Base-by-base conservation (phyloP, 2,888 invertebrate genomes). In the Myopa tessellatipennis region DNA sequence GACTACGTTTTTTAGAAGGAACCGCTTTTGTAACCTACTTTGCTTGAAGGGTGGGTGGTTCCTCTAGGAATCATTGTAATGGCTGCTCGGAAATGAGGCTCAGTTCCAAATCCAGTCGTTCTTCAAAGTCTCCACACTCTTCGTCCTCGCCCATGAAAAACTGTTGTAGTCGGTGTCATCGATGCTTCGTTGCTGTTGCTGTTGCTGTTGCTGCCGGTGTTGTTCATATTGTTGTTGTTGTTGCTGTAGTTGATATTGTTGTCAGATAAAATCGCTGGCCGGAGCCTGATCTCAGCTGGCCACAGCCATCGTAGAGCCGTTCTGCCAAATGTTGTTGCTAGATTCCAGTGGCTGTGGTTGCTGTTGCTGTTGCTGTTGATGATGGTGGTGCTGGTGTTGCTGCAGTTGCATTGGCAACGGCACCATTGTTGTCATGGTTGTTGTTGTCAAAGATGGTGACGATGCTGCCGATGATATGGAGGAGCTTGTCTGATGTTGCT, bases 21-120 rank as follows among this genome's bases (percentile, higher is more conserved):
- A 26, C 26, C 45, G 45, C 10, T 45, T 45, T 45, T 6, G 10
- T 45, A 45, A 45, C 45, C 45, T 26, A 26, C 26, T 26, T 45
- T 45, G 45, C 3, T 45, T 45, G 26, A 26, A 26, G 26, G 26
- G 26, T 26, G 26, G 26, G 26, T 26, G 26, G 26, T 36, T n/a
- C 52, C 45, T 74, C 12, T 34, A 45, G 36, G n/a, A 26, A 6
- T 58, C 14, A 4, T 10, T n/a, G 26, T 40, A 26, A 18, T 36
- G 60, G 58, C 72, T 76, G n/a, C 45, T 75, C 70, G 72, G 69
- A 70, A 75, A 70, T 74, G 74, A 68, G 72, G 4, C 40, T 86
- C 83, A 86, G 82, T 86, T 85, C 86, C 86, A 86, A 79, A 86
- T 86, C 86, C 86, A 86, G 80, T 82, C 83, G 81, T 85, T 85